Percentiles rank a stretch among this genome's conserved stretches.
Conservation (phyloP, 2,797 vertebrate species). For the Clarias laeviceps region DNA sequence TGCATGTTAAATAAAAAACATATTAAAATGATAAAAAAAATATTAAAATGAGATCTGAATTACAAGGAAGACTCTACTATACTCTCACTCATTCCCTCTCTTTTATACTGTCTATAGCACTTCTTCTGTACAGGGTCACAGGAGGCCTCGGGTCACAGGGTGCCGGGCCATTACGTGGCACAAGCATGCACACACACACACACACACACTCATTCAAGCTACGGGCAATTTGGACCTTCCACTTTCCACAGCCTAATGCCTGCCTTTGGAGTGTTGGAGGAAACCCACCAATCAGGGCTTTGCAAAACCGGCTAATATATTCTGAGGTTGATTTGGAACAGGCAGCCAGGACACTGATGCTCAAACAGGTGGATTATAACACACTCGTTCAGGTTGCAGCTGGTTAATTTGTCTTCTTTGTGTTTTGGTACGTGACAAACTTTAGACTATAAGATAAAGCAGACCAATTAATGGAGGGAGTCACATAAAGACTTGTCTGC, state of each 20-base stretch:
- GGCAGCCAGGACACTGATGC: not conserved
- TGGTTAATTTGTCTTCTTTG: not conserved
- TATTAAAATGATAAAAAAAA: no score
- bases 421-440: not conserved
- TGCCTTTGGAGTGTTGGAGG: no score
- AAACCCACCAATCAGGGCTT: not conserved
- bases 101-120: no score
- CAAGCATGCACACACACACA: no score
- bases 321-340: not conserved
- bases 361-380: not conserved
- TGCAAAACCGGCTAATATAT: not conserved
- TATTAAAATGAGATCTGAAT: not conserved
- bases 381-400: not conserved
- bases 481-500: conserved; percentile 45
- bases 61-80: not conserved
- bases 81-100: no score
- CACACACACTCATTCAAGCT: no score
- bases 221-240: no score
- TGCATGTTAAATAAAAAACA: not conserved
- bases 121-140: no score
- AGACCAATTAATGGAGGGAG: not conserved
- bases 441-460: not conserved
- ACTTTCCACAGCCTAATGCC: no score
- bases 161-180: no score
- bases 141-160: no score